Evolutionary conservation across 2,797 vertebrate genomes (phyloP).

Genomic region (Emys orbicularis): DNA sequence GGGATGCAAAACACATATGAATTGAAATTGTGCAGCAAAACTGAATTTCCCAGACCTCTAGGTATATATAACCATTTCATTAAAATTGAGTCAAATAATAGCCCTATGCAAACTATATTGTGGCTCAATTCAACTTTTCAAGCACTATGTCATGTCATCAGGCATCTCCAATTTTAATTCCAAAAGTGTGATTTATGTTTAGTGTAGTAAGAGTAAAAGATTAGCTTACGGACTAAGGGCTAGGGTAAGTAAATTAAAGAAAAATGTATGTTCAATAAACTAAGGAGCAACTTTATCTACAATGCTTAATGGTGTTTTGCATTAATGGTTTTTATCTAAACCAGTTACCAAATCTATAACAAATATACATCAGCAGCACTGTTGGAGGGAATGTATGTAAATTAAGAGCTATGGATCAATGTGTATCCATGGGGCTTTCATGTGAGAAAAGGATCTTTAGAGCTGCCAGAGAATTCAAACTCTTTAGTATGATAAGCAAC

Average conservation of each 20-base stretch:
- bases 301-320: background rate
- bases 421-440: background rate
- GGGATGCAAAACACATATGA: background rate
- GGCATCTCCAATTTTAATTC: background rate
- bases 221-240: background rate
- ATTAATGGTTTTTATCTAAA: conserved; percentile 5
- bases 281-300: background rate
- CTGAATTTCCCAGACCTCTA: background rate
- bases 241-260: background rate
- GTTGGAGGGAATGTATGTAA: background rate
- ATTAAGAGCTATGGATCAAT: conserved; percentile 4
- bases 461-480: background rate
- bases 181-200: background rate
- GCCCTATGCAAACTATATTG: background rate
- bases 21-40: background rate
- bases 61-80: background rate
- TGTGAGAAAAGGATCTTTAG: background rate
- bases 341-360: background rate
- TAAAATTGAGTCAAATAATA: conserved; percentile 5
- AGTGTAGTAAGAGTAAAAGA: conserved; percentile 5
- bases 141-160: background rate
- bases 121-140: background rate
- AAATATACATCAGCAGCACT: background rate
- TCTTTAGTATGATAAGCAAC: background rate
- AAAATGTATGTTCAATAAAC: background rate